Evolutionary conservation across 2,797 vertebrate genomes (phyloP).

Genomic region (Sternarchorhynchus goeldii): DNA sequence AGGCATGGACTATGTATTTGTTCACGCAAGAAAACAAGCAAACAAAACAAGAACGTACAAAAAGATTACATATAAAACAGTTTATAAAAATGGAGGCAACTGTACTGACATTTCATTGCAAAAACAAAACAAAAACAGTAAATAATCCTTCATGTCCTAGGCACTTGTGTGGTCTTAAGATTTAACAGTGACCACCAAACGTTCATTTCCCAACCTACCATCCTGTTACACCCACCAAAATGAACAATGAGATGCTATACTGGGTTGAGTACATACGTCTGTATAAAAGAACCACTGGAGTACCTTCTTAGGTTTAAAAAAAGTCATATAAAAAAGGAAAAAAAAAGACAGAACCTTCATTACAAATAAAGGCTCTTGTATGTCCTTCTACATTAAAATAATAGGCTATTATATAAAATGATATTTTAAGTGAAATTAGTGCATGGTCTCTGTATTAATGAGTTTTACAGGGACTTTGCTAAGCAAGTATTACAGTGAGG

Average conservation of each 20-base stretch:
- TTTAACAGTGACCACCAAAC: slow-evolving; percentile 60
- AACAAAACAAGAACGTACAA: slow-evolving; percentile 57
- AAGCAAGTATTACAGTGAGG: slow-evolving; percentile 56
- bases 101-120: slow-evolving; percentile 76
- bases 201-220: slow-evolving; percentile 51
- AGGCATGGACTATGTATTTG: slow-evolving; percentile 40
- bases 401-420: slow-evolving; percentile 51
- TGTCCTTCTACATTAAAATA: slow-evolving; percentile 71
- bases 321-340: slow-evolving; percentile 45
- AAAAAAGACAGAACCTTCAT: slow-evolving; percentile 72
- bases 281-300: slow-evolving; percentile 59
- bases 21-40: slow-evolving; percentile 51
- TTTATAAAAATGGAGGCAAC: slow-evolving; percentile 75
- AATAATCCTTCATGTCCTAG: slow-evolving; percentile 95
- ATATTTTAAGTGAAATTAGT: slow-evolving; percentile 74
- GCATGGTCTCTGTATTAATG: slow-evolving; percentile 74
- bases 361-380: slow-evolving; percentile 77
- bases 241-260: slow-evolving; percentile 58
- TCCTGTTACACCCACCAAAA: slow-evolving; percentile 58
- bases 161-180: slow-evolving; percentile 82
- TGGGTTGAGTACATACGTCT: slow-evolving; percentile 55
- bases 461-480: slow-evolving; percentile 56
- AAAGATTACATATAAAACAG: slow-evolving; percentile 70
- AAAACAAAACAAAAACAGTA: slow-evolving; percentile 66
- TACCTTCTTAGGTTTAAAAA: slow-evolving; percentile 69